Percentiles rank a stretch among this genome's conserved stretches.
Evolutionary conservation across 1,140 invertebrate genomes (phyloP).

Genomic region (Archivesica marissinica): DNA sequence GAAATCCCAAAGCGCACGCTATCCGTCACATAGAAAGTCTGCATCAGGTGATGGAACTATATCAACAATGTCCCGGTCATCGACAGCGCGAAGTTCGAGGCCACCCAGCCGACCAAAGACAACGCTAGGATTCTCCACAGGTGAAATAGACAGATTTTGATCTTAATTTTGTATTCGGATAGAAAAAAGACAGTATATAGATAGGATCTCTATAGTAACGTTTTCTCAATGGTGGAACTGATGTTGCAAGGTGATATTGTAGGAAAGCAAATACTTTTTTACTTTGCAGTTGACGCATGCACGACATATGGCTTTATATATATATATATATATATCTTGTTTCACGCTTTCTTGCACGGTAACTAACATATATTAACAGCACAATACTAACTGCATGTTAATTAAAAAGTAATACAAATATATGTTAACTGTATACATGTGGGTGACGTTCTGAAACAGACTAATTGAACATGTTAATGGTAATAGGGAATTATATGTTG

Average conservation of each 20-base stretch:
- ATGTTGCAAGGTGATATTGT: not conserved
- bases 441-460: not conserved
- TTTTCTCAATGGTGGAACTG: conserved; percentile 17
- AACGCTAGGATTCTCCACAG: conserved; percentile 22
- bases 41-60: conserved; percentile 1
- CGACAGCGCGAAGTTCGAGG: not conserved
- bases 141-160: conserved; percentile 21
- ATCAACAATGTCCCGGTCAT: conserved; percentile 13
- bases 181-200: not conserved
- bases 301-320: not conserved
- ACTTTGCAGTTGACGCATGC: not conserved
- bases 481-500: too few relatives aligned
- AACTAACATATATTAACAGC: conserved; percentile 19
- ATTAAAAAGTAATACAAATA: not conserved
- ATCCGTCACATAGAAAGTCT: not conserved
- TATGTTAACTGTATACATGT: not conserved
- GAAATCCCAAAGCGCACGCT: conserved; percentile 43
- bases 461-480: too few relatives aligned
- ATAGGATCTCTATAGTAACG: not conserved
- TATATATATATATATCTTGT: too few relatives aligned
- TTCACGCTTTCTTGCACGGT: conserved; percentile 4
- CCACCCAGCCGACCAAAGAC: conserved; percentile 44
- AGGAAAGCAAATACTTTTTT: not conserved
- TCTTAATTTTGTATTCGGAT: conserved; percentile 19
- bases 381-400: conserved; percentile 3